phyloP scores from a whole-genome alignment of 2,113 vertebrate species.

The Pelmatolapia mariae region DNA sequence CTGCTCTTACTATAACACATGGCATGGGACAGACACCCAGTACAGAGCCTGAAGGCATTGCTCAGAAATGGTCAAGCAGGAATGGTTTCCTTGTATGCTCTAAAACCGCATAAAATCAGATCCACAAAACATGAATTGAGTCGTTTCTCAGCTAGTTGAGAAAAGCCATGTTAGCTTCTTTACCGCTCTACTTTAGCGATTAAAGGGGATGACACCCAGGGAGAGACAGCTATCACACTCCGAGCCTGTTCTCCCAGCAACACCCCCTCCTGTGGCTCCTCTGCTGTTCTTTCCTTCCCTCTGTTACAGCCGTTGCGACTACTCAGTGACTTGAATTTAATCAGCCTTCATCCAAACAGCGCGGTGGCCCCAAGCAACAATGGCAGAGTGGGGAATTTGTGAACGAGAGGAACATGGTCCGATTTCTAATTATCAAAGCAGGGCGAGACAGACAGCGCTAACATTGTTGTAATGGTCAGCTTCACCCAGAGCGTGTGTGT shows the following conservation, averaged over 20 bases:
- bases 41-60: conserved; percentile 13
- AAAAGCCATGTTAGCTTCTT: neutral
- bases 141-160: neutral
- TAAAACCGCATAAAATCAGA: conserved; percentile 26
- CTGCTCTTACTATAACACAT: conserved; percentile 13
- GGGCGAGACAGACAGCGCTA: conserved; percentile 48
- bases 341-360: conserved; percentile 55
- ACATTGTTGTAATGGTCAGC: conserved; percentile 56
- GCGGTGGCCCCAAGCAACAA: conserved; percentile 48
- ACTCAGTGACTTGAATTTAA: conserved; percentile 66
- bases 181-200: conserved; percentile 33
- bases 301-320: conserved; percentile 15
- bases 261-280: neutral
- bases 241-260: neutral
- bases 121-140: conserved; percentile 11
- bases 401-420: conserved; percentile 42
- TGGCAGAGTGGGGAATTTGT: conserved; percentile 38
- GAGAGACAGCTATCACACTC: conserved; percentile 37
- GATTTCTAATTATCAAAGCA: conserved; percentile 62
- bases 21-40: neutral
- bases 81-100: neutral
- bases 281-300: conserved; percentile 17
- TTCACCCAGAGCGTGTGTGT: neutral
- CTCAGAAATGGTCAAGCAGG: conserved; percentile 1
- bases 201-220: conserved; percentile 39